These are phyloP conservation scores for Cromileptes altivelis DNA, from an alignment of 2,113 vertebrate genomes.

Conservation along the genomic window DNA sequence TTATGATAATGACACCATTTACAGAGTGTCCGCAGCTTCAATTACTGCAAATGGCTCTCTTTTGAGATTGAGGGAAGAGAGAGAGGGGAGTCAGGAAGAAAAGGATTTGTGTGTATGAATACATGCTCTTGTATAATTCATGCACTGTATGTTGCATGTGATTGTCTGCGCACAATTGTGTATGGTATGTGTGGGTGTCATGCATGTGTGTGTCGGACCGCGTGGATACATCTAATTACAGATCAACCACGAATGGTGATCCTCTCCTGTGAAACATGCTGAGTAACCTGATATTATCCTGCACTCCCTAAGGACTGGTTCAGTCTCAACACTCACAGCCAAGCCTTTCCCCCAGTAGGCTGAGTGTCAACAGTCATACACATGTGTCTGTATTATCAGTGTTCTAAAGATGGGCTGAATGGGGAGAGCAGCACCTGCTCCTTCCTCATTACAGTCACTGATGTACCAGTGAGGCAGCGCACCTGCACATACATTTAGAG, in stretches of 20 bases:
- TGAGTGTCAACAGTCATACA: slow-evolving; percentile 19
- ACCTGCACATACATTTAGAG: background rate
- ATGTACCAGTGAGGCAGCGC: background rate
- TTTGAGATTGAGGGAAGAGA: background rate
- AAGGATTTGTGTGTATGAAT: background rate
- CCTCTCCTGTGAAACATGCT: slow-evolving; percentile 53
- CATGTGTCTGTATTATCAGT: background rate
- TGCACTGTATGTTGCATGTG: background rate
- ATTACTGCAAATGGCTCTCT: slow-evolving; percentile 5
- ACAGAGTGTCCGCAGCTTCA: slow-evolving; percentile 25
- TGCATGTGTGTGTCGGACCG: slow-evolving; percentile 26
- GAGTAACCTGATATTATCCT: slow-evolving; percentile 69
- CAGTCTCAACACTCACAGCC: slow-evolving; percentile 25
- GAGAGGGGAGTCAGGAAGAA: background rate
- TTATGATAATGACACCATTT: slow-evolving; percentile 52
- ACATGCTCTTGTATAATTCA: background rate
- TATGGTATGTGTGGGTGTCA: background rate
- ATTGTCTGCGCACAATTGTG: background rate
- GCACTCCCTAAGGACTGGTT: slow-evolving; percentile 21
- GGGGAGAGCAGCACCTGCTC: background rate
- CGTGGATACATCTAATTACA: slow-evolving; percentile 77
- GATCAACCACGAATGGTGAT: slow-evolving; percentile 65
- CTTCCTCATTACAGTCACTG: background rate
- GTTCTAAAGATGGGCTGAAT: background rate
- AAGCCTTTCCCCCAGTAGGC: background rate